Percentiles rank a stretch among this genome's conserved stretches.
Evolutionary conservation across 2,888 invertebrate genomes (phyloP).

Genomic region (Blastobasis adustella): DNA sequence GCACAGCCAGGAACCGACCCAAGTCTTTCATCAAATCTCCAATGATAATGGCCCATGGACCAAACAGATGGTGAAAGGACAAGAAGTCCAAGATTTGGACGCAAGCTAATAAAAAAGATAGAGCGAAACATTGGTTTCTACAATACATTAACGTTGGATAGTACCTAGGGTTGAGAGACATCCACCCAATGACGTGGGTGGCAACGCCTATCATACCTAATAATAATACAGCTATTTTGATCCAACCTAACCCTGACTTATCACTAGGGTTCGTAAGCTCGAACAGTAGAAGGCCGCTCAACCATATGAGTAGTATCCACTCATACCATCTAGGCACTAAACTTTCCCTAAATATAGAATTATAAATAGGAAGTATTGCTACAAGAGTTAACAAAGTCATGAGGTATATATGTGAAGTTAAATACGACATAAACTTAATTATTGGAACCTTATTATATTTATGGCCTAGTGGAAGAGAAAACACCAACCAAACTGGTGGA

Average conservation of each 20-base stretch:
- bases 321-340: slow-evolving; percentile 96
- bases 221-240: slow-evolving; percentile 89
- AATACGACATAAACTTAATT: slow-evolving; percentile 99
- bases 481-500: slow-evolving; percentile 97
- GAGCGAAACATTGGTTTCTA: slow-evolving; percentile 96
- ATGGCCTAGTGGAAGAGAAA: slow-evolving; percentile 95
- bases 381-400: slow-evolving; percentile 94
- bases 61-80: slow-evolving; percentile 99
- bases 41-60: slow-evolving; percentile 99
- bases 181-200: slow-evolving; percentile 88
- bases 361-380: slow-evolving; percentile 90
- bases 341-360: slow-evolving; percentile 83
- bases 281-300: slow-evolving; percentile 94
- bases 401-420: slow-evolving; percentile 98
- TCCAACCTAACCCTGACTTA: slow-evolving; percentile 96
- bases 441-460: slow-evolving; percentile 98
- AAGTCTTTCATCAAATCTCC: slow-evolving; percentile 95
- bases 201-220: slow-evolving; percentile 94
- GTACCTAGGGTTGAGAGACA: slow-evolving; percentile 78
- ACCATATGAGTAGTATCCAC: slow-evolving; percentile 95
- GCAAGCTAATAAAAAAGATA: slow-evolving; percentile 96
- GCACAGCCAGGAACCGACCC: slow-evolving; percentile 96
- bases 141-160: slow-evolving; percentile 94
- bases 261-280: slow-evolving; percentile 99
- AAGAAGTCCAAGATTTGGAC: slow-evolving; percentile 98